A percentile compares a stretch with the other conserved stretches of the same genome.
These are phyloP conservation scores for Mesochorus sp. DNA, from an alignment of 2,888 invertebrate genomes.

Conservation along the genomic window DNA sequence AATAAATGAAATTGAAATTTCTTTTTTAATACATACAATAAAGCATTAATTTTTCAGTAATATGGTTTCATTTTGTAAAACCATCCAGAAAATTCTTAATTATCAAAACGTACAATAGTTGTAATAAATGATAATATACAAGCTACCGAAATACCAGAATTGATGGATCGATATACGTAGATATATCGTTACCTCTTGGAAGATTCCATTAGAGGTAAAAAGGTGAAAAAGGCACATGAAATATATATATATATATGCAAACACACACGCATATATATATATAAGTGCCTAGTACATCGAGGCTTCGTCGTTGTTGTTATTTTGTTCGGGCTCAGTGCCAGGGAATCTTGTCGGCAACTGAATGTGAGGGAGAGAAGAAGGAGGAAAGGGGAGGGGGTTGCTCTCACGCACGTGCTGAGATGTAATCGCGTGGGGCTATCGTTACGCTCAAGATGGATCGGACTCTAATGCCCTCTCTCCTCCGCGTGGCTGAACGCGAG, in stretches of 20 bases:
- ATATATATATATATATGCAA: too few relatives aligned
- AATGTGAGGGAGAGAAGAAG: slow-evolving; percentile 9
- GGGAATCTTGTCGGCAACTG: slow-evolving; percentile 49
- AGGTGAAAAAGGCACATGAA: too few relatives aligned
- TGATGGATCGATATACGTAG: background rate
- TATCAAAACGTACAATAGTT: too few relatives aligned
- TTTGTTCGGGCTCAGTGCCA: slow-evolving; percentile 37
- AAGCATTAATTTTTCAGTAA: too few relatives aligned
- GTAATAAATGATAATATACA: too few relatives aligned
- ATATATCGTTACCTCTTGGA: too few relatives aligned
- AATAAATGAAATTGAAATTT: too few relatives aligned
- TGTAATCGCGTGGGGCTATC: slow-evolving; percentile 64
- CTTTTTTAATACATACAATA: too few relatives aligned
- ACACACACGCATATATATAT: too few relatives aligned
- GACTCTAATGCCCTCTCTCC: slow-evolving; percentile 60
- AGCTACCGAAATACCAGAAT: background rate
- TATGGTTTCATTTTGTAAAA: too few relatives aligned
- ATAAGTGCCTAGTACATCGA: too few relatives aligned
- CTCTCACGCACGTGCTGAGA: slow-evolving; percentile 64
- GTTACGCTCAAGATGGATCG: slow-evolving; percentile 64
- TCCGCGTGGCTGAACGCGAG: slow-evolving; percentile 21
- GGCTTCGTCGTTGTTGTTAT: background rate
- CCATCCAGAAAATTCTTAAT: too few relatives aligned
- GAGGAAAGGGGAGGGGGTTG: background rate
- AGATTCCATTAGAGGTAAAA: background rate